Evolutionary conservation across 2,888 invertebrate genomes (phyloP), one percentile per base, ranked within the genome.

Genomic region (Melinopterus prodromus): DNA sequence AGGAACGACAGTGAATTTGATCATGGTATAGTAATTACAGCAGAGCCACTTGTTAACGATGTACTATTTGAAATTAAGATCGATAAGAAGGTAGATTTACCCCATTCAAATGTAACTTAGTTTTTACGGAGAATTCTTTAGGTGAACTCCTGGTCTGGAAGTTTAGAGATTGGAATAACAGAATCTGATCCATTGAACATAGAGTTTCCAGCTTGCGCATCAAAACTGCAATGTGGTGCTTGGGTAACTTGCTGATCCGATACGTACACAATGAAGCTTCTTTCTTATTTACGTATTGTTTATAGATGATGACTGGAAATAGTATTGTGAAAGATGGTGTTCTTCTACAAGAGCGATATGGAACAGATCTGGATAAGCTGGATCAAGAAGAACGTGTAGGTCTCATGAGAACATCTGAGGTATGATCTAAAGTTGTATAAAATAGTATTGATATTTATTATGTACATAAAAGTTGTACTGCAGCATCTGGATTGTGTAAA

Each of bases 321-420:
- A 95, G 96, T 70, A 93, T 98, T 78, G 92, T 97, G 35, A 95
- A 95, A 87, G 96, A 98, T 90, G 97, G 97, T 1, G 92, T 94
- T 37, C 94, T 95, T 75, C 90, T 96, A 79, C 91, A 95, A 69
- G 96, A 97, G 88, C 93, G 94, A 37, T 98, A 98, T 89, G 97
- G 97, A 15, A 93, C 93, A 74, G 96, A 97, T 90, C 90, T 98
- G 81, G 97, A 97, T 85, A 93, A 94, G 71, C 91, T 98, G 77
- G 93, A 92, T 81, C 96, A 96, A 76, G 96, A 96, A 77, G 96
- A 96, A 87, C 93, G 94, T 80, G 91, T 98, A 72, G 98, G 97
- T 75, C 95, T 98, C 5, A 94, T 96, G 93, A 92, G 95, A 85
- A 95, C 96, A 36, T 92, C 93, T 77, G 94, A 94, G 89, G 95